A percentile compares a stretch with the other conserved stretches of the same genome.
These are phyloP conservation scores for Cotesia typhae DNA, from an alignment of 1,140 invertebrate species.

Conservation along the genomic window DNA sequence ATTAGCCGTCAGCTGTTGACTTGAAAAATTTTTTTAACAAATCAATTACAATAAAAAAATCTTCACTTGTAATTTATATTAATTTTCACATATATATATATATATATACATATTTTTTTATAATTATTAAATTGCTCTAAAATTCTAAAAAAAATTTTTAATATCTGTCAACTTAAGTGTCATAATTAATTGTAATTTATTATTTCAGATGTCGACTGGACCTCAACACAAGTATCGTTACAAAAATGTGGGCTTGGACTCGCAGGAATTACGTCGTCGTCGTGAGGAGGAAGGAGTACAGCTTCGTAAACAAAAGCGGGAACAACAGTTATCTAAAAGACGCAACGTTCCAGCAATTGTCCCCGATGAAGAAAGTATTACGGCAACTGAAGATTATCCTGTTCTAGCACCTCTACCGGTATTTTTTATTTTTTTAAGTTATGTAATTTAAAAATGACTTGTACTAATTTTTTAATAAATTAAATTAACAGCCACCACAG, in stretches of 20 bases:
- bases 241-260: conserved; percentile 93
- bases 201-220: conserved; percentile 74
- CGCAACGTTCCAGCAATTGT: conserved; percentile 78
- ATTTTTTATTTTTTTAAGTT: conserved; percentile 27
- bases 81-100: too few relatives aligned
- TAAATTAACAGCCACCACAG: conserved; percentile 49
- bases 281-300: conserved; percentile 97
- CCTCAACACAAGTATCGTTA: conserved; percentile 90
- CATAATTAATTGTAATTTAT: conserved; percentile 24
- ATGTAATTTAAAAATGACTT: background rate
- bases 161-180: background rate
- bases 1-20: too few relatives aligned
- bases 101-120: too few relatives aligned
- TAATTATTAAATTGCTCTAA: too few relatives aligned
- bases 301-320: conserved; percentile 93
- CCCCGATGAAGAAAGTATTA: conserved; percentile 67
- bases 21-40: too few relatives aligned
- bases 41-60: too few relatives aligned
- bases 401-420: conserved; percentile 50
- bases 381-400: conserved; percentile 52
- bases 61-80: too few relatives aligned
- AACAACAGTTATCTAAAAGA: conserved; percentile 91
- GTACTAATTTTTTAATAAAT: conserved; percentile 46
- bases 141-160: too few relatives aligned
- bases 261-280: conserved; percentile 88